Conservation (phyloP, 30 jellyfish, hydroid and myxozoan species). For the Cassiopea andromeda region DNA sequence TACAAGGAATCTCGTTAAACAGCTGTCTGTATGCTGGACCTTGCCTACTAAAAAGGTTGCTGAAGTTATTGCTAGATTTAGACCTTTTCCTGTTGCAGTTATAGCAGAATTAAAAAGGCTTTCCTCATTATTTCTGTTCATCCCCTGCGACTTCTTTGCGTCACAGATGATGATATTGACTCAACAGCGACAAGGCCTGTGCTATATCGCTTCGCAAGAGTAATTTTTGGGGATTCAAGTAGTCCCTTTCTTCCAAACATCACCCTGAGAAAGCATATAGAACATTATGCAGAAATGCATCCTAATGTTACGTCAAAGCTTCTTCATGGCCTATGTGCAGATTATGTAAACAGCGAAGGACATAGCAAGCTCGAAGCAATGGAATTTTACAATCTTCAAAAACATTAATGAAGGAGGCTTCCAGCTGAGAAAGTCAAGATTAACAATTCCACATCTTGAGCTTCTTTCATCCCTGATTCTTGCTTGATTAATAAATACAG, state of each 20-base stretch:
- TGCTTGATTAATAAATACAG: constrained; percentile 21
- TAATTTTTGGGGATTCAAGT: neutral
- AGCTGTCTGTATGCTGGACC: constrained; percentile 30
- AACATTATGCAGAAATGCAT: neutral
- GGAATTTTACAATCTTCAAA: neutral
- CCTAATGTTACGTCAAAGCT: neutral
- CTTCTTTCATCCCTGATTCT: constrained; percentile 16
- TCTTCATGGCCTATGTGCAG: neutral
- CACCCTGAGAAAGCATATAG: constrained; percentile 10
- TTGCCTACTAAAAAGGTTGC: constrained; percentile 27
- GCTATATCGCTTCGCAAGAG: constrained; percentile 4
- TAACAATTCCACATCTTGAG: constrained; percentile 60
- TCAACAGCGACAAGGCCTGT: neutral
- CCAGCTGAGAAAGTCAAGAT: neutral
- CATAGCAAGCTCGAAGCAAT: neutral
- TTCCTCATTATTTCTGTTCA: neutral
- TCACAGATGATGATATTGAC: neutral
- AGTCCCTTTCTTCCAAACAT: constrained; percentile 9
- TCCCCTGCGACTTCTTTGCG: neutral
- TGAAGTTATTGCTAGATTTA: constrained; percentile 20
- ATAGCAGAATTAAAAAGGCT: constrained; percentile 14
- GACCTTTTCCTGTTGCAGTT: constrained; percentile 10
- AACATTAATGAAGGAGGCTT: neutral
- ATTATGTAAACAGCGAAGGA: constrained; percentile 4
- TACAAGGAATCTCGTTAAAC: neutral